Conservation (phyloP, 1,140 invertebrate species). For the Ceratosolen solmsi region DNA sequence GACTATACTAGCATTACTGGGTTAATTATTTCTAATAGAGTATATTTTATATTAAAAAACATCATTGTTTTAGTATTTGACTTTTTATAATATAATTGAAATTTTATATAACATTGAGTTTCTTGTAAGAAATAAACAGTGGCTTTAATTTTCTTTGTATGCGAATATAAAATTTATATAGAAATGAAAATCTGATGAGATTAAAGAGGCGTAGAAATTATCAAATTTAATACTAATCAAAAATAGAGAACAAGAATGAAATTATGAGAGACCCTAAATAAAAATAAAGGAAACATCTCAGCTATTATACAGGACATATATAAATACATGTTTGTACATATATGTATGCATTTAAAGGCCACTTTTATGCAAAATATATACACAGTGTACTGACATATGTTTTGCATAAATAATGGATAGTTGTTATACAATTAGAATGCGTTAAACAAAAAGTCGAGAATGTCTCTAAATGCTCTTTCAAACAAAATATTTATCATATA, state of each 20-base stretch:
- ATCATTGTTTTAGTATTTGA: too few species aligned
- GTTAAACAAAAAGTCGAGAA: neutral
- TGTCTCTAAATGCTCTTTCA: neutral
- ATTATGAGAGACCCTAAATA: neutral
- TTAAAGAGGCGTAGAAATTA: neutral
- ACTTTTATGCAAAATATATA: slow-evolving; percentile 44
- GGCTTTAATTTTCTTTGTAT: too few species aligned
- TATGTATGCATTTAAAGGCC: neutral
- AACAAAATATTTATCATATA: neutral
- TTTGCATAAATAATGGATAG: slow-evolving; percentile 37
- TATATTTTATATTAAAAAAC: too few species aligned
- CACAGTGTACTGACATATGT: slow-evolving; percentile 17
- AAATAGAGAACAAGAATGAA: neutral
- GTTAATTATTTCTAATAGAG: too few species aligned
- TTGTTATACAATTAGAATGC: neutral
- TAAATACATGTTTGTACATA: slow-evolving; percentile 15
- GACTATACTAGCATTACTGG: too few species aligned
- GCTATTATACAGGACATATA: slow-evolving; percentile 29
- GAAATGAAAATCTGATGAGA: neutral
- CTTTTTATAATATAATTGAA: too few species aligned
- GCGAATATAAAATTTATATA: neutral
- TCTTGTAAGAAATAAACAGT: too few species aligned
- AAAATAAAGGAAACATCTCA: neutral
- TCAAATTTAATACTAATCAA: neutral
- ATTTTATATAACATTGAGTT: too few species aligned